Conservation (phyloP, 2,113 vertebrate species). For the Zosterops japonicus region DNA sequence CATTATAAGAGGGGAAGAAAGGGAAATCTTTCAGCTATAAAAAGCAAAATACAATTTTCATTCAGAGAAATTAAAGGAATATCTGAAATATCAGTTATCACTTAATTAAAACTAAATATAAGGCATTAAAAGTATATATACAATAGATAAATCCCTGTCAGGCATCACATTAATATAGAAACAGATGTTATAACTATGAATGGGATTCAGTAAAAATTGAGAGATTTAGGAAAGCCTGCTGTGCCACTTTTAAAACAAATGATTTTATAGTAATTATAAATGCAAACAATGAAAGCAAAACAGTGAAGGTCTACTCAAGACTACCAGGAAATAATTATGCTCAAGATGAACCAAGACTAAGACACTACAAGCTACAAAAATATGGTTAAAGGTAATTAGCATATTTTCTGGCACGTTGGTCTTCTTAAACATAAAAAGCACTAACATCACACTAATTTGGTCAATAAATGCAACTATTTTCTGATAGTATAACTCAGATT, state of each 20-base stretch:
- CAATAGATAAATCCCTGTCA: not conserved
- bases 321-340: not conserved
- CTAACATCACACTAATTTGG: not conserved
- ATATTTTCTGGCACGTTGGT: rapidly evolving
- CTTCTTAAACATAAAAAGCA: not conserved
- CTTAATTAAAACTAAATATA: not conserved
- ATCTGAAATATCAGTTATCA: not conserved
- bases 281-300: not conserved
- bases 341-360: not conserved
- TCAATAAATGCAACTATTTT: not conserved
- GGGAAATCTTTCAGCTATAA: not conserved
- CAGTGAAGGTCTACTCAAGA: not conserved
- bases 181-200: not conserved
- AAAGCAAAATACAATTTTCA: not conserved
- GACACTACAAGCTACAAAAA: not conserved
- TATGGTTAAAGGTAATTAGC: not conserved
- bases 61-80: not conserved
- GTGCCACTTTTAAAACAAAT: not conserved
- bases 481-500: not conserved
- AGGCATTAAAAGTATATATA: not conserved
- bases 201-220: not conserved
- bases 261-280: not conserved
- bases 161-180: not conserved
- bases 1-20: not conserved
- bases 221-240: not conserved